phyloP scores from a whole-genome alignment of 30 jellyfish, hydroid and myxozoan genomes.

The Cassiopea xamachana region DNA sequence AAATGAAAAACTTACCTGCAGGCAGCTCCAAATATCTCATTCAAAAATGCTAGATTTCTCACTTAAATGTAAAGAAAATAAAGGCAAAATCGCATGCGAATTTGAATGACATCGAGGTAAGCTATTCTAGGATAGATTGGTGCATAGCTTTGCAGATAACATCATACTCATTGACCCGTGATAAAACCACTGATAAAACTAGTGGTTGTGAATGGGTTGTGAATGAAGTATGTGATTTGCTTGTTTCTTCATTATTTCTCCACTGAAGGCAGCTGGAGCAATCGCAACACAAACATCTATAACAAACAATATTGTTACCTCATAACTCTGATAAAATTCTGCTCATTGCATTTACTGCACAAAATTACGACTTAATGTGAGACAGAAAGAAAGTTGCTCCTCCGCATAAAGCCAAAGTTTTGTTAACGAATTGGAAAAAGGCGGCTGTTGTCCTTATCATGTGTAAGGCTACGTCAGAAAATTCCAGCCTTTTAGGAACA shows the following conservation, averaged over 20 bases:
- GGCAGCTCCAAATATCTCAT: neutral
- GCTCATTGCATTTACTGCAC: neutral
- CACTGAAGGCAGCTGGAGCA: neutral
- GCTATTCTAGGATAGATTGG: neutral
- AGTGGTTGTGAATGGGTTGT: conserved; percentile 1
- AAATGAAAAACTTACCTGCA: neutral
- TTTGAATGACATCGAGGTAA: neutral
- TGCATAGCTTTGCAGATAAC: neutral
- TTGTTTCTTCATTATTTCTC: neutral
- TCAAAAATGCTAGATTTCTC: neutral
- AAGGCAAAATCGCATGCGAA: neutral
- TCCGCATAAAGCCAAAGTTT: too few relatives aligned
- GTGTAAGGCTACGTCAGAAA: too few relatives aligned
- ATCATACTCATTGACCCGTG: conserved; percentile 78
- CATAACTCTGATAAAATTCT: neutral
- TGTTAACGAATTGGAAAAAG: too few relatives aligned
- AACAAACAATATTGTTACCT: too few relatives aligned
- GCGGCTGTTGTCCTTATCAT: too few relatives aligned
- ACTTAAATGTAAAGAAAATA: neutral
- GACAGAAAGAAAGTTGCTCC: too few relatives aligned
- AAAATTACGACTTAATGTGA: neutral
- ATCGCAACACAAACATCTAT: neutral
- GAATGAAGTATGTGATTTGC: neutral
- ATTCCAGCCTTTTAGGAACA: too few relatives aligned
- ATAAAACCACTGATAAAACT: neutral